A percentile compares a stretch with the other conserved stretches of the same genome.
Evolutionary conservation across 2,113 vertebrate genomes (phyloP).

Genomic region (Rhipidura dahli): DNA sequence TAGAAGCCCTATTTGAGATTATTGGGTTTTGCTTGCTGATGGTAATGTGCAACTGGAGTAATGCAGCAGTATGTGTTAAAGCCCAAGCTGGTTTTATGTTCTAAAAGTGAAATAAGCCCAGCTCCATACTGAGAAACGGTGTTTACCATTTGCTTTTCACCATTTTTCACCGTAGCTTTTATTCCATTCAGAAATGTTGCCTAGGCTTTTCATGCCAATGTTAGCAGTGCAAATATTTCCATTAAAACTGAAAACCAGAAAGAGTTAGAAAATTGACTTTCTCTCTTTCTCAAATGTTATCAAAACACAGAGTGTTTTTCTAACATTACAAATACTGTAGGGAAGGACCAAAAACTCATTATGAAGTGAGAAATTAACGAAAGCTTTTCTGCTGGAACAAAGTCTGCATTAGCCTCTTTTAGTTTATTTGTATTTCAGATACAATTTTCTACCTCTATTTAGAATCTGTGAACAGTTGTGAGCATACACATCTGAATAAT

Average conservation of each 20-base stretch:
- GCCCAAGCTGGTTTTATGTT: neutral
- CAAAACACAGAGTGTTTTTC: neutral
- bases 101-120: neutral
- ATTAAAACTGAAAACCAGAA: neutral
- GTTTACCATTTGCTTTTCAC: neutral
- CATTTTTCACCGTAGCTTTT: neutral
- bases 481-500: neutral
- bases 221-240: neutral
- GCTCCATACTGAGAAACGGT: fast-evolving
- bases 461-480: neutral
- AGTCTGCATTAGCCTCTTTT: neutral
- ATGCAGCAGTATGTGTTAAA: neutral
- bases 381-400: neutral
- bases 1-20: neutral
- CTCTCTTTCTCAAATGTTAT: neutral
- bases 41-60: neutral
- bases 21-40: neutral
- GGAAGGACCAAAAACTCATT: neutral
- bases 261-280: neutral
- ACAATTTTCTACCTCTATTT: neutral
- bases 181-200: neutral
- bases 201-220: neutral
- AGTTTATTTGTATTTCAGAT: neutral
- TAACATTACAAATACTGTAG: neutral
- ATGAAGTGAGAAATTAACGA: neutral